A percentile compares a stretch with the other conserved stretches of the same genome.
phyloP scores from a whole-genome alignment of 2,113 vertebrate genomes.

The Protobothrops flavoviridis region DNA sequence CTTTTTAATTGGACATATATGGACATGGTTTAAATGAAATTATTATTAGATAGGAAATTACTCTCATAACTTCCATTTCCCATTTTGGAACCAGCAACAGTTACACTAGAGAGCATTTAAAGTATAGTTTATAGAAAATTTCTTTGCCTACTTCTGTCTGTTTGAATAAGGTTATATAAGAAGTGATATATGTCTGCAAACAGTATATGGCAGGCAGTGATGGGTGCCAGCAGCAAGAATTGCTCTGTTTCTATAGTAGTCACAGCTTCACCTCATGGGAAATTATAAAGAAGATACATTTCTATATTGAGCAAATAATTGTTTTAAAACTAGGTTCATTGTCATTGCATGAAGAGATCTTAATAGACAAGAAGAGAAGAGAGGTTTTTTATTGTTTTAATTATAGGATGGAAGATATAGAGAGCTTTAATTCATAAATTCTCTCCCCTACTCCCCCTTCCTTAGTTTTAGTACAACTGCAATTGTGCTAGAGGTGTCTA shows the following conservation, averaged over 20 bases:
- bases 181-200: conserved; percentile 54
- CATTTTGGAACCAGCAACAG: not conserved
- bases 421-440: not conserved
- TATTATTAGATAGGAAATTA: not conserved
- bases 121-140: accelerated
- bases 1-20: not conserved
- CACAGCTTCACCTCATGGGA: not conserved
- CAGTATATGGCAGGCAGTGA: conserved; percentile 1
- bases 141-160: accelerated
- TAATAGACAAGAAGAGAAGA: not conserved
- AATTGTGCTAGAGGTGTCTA: not conserved
- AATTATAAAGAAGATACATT: not conserved
- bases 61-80: not conserved
- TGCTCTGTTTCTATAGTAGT: conserved; percentile 35
- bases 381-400: not conserved
- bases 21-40: not conserved
- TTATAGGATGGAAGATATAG: not conserved
- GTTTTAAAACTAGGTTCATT: not conserved
- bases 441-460: not conserved
- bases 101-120: not conserved
- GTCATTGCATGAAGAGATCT: not conserved
- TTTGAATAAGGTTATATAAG: not conserved
- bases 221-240: conserved; percentile 33
- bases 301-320: not conserved
- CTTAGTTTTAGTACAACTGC: not conserved